Conservation (phyloP, 2,888 invertebrate species). For the Ligdia adustata region DNA sequence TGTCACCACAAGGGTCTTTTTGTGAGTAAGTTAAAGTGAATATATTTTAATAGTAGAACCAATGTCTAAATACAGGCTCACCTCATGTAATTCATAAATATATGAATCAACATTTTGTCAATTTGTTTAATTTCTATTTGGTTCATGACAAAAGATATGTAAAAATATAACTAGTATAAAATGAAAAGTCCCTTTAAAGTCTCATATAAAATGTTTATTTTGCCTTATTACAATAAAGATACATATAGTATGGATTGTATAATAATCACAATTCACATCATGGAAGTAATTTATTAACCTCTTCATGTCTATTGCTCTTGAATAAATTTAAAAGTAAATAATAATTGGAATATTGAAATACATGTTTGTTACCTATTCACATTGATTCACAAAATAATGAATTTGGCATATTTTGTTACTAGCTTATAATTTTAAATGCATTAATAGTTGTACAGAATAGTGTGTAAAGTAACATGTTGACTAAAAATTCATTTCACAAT, state of each 20-base stretch:
- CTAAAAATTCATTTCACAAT: conserved; percentile 74
- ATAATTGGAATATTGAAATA: conserved; percentile 31
- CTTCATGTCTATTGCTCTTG: conserved; percentile 28
- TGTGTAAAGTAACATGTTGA: conserved; percentile 62
- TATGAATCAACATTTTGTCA: no score
- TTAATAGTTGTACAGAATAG: conserved; percentile 60
- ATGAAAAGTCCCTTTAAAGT: conserved; percentile 62
- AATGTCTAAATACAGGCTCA: no score
- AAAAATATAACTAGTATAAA: no score
- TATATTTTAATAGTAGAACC: no score
- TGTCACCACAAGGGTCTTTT: no score
- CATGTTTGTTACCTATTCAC: conserved; percentile 50
- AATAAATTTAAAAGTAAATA: conserved; percentile 24
- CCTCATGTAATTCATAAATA: no score
- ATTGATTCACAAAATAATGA: conserved; percentile 70
- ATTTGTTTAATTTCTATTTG: no score
- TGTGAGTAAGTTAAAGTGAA: no score
- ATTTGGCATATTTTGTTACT: conserved; percentile 77
- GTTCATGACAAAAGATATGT: no score
- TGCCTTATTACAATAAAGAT: conserved; percentile 76
- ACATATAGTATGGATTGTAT: conserved; percentile 74
- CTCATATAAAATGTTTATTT: conserved; percentile 84
- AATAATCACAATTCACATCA: conserved; percentile 63
- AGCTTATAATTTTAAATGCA: conserved; percentile 74
- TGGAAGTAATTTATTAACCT: conserved; percentile 30